Base-by-base conservation (phyloP, 1,140 invertebrate species). In the Goniozus legneri region DNA sequence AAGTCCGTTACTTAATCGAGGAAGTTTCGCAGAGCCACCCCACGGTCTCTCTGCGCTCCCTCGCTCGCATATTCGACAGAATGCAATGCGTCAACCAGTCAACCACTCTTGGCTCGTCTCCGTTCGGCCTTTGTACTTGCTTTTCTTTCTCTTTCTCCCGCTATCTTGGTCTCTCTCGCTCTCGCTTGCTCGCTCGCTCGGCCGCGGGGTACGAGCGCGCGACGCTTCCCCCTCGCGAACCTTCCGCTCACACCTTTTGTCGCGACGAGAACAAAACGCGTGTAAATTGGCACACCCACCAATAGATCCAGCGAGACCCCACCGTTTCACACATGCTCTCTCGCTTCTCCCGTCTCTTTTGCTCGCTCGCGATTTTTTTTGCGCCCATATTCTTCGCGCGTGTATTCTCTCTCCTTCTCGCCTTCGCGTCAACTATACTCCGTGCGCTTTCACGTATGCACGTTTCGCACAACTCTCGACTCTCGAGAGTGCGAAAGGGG, bases 271-370 rank as follows among this genome's bases (percentile, higher is more conserved):
- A 69, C 62, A 67, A 69, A 69, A 69, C 62, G 56, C 53, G 62
- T 66, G 65, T 67, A 69, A 67, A 67, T 69, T 69, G 62, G 60
- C 67, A 60, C 63, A 62, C 56, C 60, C 60, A 63, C 58, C 54
- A 54, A 69, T 62, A 62, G 54, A 63, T 27, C 47, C 33, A n/a
- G 39, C 45, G 18, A 58, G 52, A 31, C 44, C 50, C 46, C 31
- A 49, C 24, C 44, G 50, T 44, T 31, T 50, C 37, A 40, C 41
- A 46, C 43, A 44, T 44, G 30, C 44, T 49, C 55, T 19, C 31
- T 16, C 33, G 24, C 48, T 42, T 44, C 27, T 15, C 35, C 50
- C 37, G 33, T 22, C 8, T 36, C 19, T 18, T 36, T 18, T 36
- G 10, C 16, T 36, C 18, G 27, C 46, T 36, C 48, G 36, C 32